Base-by-base conservation (phyloP, 2,888 invertebrate species). In the Calameuta pallipes region DNA sequence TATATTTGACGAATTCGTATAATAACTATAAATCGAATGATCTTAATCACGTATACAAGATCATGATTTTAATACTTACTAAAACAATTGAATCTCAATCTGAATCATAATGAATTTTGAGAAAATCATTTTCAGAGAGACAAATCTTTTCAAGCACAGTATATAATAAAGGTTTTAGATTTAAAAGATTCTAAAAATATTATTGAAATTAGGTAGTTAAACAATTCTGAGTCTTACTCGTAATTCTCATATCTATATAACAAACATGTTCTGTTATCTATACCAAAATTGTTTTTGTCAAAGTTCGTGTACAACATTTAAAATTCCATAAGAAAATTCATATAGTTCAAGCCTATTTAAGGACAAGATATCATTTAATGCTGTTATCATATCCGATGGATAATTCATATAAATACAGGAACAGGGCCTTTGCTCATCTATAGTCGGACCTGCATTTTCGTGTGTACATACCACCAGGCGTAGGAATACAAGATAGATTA, bases 401-500 rank as follows among this genome's bases (percentile, higher is more conserved):
- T 56, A 23, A 56, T 56, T 56, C 23, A 56, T 56, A 23, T 56
- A 31, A 31, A 71, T 31, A 34, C n/a, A 34, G 11, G 34, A 71
- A 9, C 31, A 34, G 71, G 75, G 81, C 76, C 41, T 78, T 12
- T 30, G 36, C 31, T 33, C 9, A 33, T 31, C 31, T 31, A 6
- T 34, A 31, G 31, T 71, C 71, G 71, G 71, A 76, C 81, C 79
- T 83, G 82, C 34, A 78, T 79, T 79, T 79, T 82, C 77, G 79
- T 79, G 77, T 80, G 79, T 79, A 75, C 76, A 80, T 77, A 79
- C 82, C 82, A 81, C 78, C 75, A 77, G 87, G 89, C 90, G 89
- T 85, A 90, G 89, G 87, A 87, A 90, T 87, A 89, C 87, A 87
- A 84, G 86, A 83, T 85, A 81, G 78, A 77, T 83, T 86, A 87